phyloP scores from a whole-genome alignment of 2,113 vertebrate genomes.

The Phalacrocorax pelagicus region DNA sequence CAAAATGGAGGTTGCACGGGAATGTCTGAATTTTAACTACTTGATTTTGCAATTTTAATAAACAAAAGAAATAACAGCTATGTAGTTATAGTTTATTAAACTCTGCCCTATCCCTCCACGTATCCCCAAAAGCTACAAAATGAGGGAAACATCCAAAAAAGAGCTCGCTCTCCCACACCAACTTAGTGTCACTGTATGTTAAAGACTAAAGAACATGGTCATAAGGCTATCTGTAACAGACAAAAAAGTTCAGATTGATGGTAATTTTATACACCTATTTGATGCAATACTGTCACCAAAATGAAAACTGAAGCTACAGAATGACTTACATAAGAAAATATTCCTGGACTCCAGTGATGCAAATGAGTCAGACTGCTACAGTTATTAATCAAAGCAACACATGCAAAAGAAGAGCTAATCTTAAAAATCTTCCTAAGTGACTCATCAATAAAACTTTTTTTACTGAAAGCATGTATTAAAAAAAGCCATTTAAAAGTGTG shows the following conservation, averaged over 20 bases:
- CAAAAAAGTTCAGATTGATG: background rate
- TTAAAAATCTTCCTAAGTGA: constrained; percentile 31
- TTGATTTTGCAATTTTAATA: background rate
- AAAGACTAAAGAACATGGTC: background rate
- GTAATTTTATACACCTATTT: background rate
- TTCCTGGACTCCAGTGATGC: constrained; percentile 8
- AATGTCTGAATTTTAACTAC: background rate
- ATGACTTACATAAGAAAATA: constrained; percentile 20
- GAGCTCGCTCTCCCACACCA: background rate
- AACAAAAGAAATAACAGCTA: background rate
- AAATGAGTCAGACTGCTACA: constrained; percentile 31
- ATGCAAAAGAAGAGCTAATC: constrained; percentile 36
- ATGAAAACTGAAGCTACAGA: background rate
- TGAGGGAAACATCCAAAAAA: background rate
- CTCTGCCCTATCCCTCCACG: background rate
- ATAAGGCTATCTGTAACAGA: background rate
- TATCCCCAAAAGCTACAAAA: background rate
- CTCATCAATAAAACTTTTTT: constrained; percentile 26
- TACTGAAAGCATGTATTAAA: background rate
- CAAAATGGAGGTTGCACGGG: background rate
- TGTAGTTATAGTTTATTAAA: background rate
- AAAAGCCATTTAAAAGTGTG: background rate
- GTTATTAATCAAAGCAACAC: constrained; percentile 43
- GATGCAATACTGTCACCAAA: background rate
- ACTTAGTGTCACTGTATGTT: background rate